Percentiles rank a stretch among this genome's conserved stretches.
These are phyloP conservation scores for Rhinopomastus cyanomelas DNA, from an alignment of 2,113 vertebrate species.

Conservation along the genomic window DNA sequence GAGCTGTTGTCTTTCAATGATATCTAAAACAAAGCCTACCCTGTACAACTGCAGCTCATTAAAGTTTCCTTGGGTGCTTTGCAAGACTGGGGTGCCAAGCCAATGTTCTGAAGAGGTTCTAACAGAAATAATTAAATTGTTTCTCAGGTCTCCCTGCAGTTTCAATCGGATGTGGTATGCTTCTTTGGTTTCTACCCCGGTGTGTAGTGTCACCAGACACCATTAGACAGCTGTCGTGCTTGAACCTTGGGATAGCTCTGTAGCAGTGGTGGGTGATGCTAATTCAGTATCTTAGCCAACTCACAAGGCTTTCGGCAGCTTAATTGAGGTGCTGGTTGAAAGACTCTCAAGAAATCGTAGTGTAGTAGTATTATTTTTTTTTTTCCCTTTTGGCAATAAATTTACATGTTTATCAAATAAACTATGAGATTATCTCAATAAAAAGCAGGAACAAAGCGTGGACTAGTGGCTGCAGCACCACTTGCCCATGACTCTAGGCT, in stretches of 20 bases:
- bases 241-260: conserved; percentile 23
- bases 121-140: conserved; percentile 51
- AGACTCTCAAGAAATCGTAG: background rate
- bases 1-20: background rate
- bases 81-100: conserved; percentile 8
- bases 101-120: conserved; percentile 59
- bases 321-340: conserved; percentile 15
- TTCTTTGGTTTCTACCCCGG: background rate
- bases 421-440: background rate
- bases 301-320: background rate
- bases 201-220: conserved; percentile 19
- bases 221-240: conserved; percentile 58
- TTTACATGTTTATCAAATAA: background rate
- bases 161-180: conserved; percentile 49
- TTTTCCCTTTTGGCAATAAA: background rate
- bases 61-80: background rate
- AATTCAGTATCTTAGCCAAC: background rate
- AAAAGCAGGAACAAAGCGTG: background rate
- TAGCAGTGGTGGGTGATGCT: background rate
- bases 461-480: background rate
- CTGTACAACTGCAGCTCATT: conserved; percentile 9
- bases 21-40: background rate
- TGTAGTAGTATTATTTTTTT: background rate
- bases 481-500: background rate
- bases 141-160: conserved; percentile 32